Base-by-base conservation (phyloP, 2,888 invertebrate species). In the Dicycla oo region DNA sequence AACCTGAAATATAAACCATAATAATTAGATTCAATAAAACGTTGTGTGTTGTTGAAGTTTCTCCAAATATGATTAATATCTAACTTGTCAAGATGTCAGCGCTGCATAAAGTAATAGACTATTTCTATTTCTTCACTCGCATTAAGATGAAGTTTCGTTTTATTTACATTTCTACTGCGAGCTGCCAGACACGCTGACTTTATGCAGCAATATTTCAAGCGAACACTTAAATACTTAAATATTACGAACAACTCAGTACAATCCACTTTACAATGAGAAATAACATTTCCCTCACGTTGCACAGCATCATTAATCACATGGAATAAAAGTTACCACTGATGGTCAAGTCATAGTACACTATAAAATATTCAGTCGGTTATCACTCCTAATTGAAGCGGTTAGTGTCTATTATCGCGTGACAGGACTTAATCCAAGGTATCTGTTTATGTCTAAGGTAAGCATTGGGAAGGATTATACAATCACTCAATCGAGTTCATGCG, bases 361-460 rank as follows among this genome's bases (percentile, higher is more conserved):
- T 67, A 45, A 43, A 71, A 62, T 60, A 51, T 71, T 49, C 49
- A 73, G 34, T 26, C 72, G 45, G 70, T 64, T 78, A 73, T 82
- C 75, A 57, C n/a, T 80, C 54, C 67, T 67, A 69, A 73, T 61
- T 57, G 53, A 49, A 57, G 49, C n/a, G n/a, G 49, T 63, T 70
- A 69, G 57, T 43, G 70, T 62, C 64, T 67, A 75, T 75, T 75
- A 80, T 84, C 60, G 77, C 63, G 58, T 62, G 77, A 79, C 63
- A 75, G 65, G 43, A 62, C 69, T 66, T 77, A 75, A 82, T 82
- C 58, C 57, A 63, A 57, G 56, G 75, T 84, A 77, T 79, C 84
- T 80, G 76, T 80, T 83, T 84, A 70, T 69, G 71, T 83, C 73
- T 80, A 72, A 82, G 68, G 78, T 85, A 80, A 77, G 73, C 72